A percentile compares a stretch with the other conserved stretches of the same genome.
These are phyloP conservation scores for Sarcophaga carnaria DNA, from an alignment of 2,888 invertebrate species.

Conservation along the genomic window DNA sequence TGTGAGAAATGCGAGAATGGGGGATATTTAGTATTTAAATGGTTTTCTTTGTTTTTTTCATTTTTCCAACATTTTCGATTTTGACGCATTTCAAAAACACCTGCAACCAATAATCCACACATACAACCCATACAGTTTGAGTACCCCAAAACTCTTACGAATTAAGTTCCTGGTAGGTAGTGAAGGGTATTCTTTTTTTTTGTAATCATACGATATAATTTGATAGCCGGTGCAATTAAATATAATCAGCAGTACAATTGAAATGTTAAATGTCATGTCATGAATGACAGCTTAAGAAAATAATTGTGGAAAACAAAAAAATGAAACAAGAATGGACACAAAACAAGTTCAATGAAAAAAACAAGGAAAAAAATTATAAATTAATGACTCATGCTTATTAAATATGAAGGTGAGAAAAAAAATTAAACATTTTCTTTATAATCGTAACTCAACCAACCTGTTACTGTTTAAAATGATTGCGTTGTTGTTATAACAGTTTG, in stretches of 20 bases:
- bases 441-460: too few relatives aligned
- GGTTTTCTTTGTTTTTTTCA: background rate
- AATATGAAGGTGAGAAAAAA: too few relatives aligned
- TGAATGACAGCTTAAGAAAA: conserved; percentile 57
- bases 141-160: background rate
- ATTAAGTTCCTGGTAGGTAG: background rate
- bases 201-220: conserved; percentile 51
- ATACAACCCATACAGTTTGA: background rate
- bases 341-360: background rate
- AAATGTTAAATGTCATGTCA: conserved; percentile 67
- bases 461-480: too few relatives aligned
- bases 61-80: conserved; percentile 54
- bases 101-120: conserved; percentile 39
- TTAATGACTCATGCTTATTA: too few relatives aligned
- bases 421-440: too few relatives aligned
- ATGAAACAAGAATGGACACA: background rate
- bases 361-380: background rate
- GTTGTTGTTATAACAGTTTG: too few relatives aligned
- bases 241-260: conserved; percentile 63
- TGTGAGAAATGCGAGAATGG: conserved; percentile 1
- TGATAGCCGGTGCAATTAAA: conserved; percentile 59
- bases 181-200: conserved; percentile 12
- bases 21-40: conserved; percentile 1
- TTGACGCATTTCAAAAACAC: conserved; percentile 65
- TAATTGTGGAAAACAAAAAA: conserved; percentile 12